Evolutionary conservation across 1,140 invertebrate genomes (phyloP).

Genomic region (Hylyphantes graminicola): DNA sequence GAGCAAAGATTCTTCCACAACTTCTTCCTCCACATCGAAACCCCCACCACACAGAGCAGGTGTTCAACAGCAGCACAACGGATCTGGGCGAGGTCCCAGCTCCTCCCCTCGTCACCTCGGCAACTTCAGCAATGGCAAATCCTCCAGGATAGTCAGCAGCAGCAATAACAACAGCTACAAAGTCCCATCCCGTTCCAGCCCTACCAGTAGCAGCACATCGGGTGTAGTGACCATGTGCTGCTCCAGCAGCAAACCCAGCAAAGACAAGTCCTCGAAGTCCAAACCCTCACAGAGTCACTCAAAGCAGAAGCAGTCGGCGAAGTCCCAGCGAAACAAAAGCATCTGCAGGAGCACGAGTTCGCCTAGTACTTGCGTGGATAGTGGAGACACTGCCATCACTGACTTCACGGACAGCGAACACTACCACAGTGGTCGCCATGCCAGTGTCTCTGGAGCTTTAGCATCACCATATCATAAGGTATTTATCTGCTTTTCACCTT

Average conservation of each 20-base stretch:
- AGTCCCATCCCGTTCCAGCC: slow-evolving; percentile 41
- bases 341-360: slow-evolving; percentile 50
- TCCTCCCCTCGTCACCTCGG: slow-evolving; percentile 10
- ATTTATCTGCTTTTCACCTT: too few relatives aligned
- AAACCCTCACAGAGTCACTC: slow-evolving; percentile 5
- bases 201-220: slow-evolving; percentile 50
- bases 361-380: slow-evolving; percentile 50
- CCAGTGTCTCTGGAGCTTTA: slow-evolving; percentile 42
- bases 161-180: slow-evolving; percentile 20
- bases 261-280: slow-evolving; percentile 45
- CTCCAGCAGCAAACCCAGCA: slow-evolving; percentile 19
- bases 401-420: slow-evolving; percentile 54
- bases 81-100: neutral
- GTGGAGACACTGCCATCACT: slow-evolving; percentile 48
- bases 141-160: slow-evolving; percentile 2
- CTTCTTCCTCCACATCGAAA: slow-evolving; percentile 36
- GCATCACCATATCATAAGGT: slow-evolving; percentile 42
- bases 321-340: slow-evolving; percentile 42
- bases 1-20: slow-evolving; percentile 40
- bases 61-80: neutral
- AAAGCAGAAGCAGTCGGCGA: slow-evolving; percentile 36
- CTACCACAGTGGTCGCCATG: slow-evolving; percentile 36
- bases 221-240: slow-evolving; percentile 50
- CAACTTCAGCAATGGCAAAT: slow-evolving; percentile 20
- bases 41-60: neutral